Percentiles rank a stretch among this genome's conserved stretches.
Evolutionary conservation across 2,888 invertebrate species (phyloP).

Genomic region (Enchytraeus crypticus): DNA sequence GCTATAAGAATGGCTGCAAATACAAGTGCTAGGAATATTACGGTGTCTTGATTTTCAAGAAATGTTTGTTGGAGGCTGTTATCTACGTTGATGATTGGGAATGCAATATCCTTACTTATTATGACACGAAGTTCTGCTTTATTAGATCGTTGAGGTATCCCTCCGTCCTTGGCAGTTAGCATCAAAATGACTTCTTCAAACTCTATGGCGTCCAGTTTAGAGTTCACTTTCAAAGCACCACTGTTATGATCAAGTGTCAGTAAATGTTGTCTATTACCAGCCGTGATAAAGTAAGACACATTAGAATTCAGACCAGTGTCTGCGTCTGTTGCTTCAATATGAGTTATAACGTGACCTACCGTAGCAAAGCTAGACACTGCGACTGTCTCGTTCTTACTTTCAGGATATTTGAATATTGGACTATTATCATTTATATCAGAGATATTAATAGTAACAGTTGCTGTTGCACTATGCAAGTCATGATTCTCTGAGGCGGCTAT

Average conservation of each 20-base stretch:
- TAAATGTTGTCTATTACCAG: neutral
- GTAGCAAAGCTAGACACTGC: conserved; percentile 9
- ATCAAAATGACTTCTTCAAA: conserved; percentile 1
- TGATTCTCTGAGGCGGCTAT: neutral
- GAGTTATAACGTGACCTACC: conserved; percentile 2
- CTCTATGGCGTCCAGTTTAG: neutral
- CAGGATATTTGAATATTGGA: conserved; percentile 13
- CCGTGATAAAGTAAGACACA: conserved; percentile 4
- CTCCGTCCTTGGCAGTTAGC: neutral
- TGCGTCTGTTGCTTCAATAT: conserved; percentile 9
- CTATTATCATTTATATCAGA: conserved; percentile 18
- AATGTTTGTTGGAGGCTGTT: neutral
- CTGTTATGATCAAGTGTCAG: neutral
- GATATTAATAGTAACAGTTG: conserved; percentile 8
- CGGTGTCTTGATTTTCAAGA: neutral
- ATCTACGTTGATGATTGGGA: neutral
- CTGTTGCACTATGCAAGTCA: conserved; percentile 8
- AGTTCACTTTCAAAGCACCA: neutral
- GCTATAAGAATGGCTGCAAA: conserved; percentile 1
- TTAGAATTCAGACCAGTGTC: conserved; percentile 16
- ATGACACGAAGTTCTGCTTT: neutral
- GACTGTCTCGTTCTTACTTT: conserved; percentile 10
- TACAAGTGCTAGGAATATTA: neutral
- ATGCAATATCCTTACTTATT: conserved; percentile 1
- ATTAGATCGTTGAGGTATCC: neutral